Percentiles rank a stretch among this genome's conserved stretches.
Conservation (phyloP, 2,888 invertebrate species). For the Amphiduros pacificus region DNA sequence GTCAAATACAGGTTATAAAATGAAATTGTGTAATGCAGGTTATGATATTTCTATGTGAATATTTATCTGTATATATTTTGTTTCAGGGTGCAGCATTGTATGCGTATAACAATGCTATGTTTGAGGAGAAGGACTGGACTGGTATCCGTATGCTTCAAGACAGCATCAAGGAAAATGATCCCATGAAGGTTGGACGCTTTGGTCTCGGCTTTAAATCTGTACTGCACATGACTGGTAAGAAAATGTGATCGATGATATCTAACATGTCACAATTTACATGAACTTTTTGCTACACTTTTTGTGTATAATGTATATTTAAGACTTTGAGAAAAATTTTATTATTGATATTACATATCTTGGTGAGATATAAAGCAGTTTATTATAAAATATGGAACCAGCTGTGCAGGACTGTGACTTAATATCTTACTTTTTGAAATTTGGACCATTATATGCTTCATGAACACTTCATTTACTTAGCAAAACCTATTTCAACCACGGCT, state of each 20-base stretch:
- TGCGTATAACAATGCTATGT: constrained; percentile 48
- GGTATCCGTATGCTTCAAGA: constrained; percentile 45
- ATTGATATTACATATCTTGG: too few species aligned
- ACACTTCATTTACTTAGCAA: too few species aligned
- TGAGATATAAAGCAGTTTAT: too few species aligned
- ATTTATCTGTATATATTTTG: not conserved
- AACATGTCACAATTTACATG: not conserved
- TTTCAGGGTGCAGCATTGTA: constrained; percentile 48
- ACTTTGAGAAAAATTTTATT: too few species aligned
- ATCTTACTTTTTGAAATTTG: too few species aligned
- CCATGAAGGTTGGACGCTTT: constrained; percentile 51
- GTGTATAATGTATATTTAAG: not conserved
- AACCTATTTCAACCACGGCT: too few species aligned
- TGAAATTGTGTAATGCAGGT: too few species aligned
- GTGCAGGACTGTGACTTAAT: not conserved
- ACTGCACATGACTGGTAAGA: constrained; percentile 53
- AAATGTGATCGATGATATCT: too few species aligned
- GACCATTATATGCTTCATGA: too few species aligned
- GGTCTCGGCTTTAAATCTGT: constrained; percentile 56
- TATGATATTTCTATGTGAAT: not conserved
- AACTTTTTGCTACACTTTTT: not conserved
- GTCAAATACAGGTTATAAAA: too few species aligned
- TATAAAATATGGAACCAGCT: too few species aligned
- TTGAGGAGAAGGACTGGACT: constrained; percentile 44
- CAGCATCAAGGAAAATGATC: constrained; percentile 49